A percentile compares a stretch with the other conserved stretches of the same genome.
phyloP scores from a whole-genome alignment of 2,888 invertebrate species.

The Pollenia griseotomentosa region DNA sequence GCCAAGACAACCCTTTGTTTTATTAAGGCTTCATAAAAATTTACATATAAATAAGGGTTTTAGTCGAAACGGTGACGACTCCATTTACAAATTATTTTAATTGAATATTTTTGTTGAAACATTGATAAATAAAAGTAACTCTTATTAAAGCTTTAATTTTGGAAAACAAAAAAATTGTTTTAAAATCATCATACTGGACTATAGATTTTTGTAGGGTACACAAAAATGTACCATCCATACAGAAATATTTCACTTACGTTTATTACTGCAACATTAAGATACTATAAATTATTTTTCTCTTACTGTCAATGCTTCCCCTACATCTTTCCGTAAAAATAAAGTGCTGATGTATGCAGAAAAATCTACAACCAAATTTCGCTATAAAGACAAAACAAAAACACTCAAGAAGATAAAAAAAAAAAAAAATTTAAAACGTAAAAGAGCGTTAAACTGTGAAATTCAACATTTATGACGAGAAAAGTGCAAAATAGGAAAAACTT shows the following conservation, averaged over 20 bases:
- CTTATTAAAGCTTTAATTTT: no score
- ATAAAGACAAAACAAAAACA: slow-evolving; percentile 18
- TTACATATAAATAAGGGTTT: no score
- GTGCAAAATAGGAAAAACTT: slow-evolving; percentile 19
- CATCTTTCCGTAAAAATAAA: slow-evolving; percentile 15
- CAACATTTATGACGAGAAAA: slow-evolving; percentile 44
- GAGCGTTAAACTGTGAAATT: slow-evolving; percentile 64
- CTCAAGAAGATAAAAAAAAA: not conserved
- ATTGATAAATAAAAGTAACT: no score
- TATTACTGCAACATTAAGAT: slow-evolving; percentile 56
- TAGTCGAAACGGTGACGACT: no score
- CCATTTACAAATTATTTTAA: no score
- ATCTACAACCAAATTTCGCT: slow-evolving; percentile 26
- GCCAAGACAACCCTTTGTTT: no score
- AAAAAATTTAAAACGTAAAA: slow-evolving; percentile 14
- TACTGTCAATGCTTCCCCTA: not conserved
- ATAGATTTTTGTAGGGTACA: not conserved
- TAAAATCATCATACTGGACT: not conserved
- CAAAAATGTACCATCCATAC: not conserved
- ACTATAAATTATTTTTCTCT: slow-evolving; percentile 25
- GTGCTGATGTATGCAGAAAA: slow-evolving; percentile 47
- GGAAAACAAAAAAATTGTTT: no score
- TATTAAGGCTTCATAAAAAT: no score
- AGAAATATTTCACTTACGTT: slow-evolving; percentile 40
- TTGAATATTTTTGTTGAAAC: no score